A percentile compares a stretch with the other conserved stretches of the same genome.
phyloP scores from a whole-genome alignment of 1,140 invertebrate species.

The Tyrophagus putrescentiae region DNA sequence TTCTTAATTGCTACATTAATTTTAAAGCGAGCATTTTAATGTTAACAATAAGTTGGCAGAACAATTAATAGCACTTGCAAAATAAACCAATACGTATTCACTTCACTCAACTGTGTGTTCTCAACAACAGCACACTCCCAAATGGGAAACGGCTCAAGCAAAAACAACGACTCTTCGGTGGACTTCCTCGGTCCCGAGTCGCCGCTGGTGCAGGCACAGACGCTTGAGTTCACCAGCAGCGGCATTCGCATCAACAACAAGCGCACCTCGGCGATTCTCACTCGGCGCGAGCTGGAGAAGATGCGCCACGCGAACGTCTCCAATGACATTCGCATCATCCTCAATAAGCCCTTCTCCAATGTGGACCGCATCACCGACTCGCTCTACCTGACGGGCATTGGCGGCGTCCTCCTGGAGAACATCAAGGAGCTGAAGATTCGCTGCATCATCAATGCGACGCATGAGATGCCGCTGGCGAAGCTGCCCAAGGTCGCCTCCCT shows the following conservation, averaged over 20 bases:
- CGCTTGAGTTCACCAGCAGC: not conserved
- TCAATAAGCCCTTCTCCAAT: not conserved
- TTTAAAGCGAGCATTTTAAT: too few relatives aligned
- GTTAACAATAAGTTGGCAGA: too few relatives aligned
- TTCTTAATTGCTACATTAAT: too few relatives aligned
- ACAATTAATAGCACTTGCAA: too few relatives aligned
- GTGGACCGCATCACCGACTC: constrained; percentile 18
- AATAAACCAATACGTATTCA: too few relatives aligned
- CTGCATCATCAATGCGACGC: constrained; percentile 13
- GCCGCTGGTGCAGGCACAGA: not conserved
- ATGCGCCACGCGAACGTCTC: not conserved
- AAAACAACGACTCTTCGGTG: too few relatives aligned
- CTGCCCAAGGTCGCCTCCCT: constrained; percentile 9
- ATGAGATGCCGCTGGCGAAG: constrained; percentile 3
- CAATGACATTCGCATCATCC: constrained; percentile 1
- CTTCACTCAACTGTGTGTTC: too few relatives aligned
- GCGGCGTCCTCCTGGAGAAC: constrained; percentile 18
- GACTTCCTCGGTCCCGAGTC: too few relatives aligned
- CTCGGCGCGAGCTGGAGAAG: not conserved
- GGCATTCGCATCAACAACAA: constrained; percentile 1
- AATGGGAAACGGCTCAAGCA: too few relatives aligned
- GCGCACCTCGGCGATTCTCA: not conserved
- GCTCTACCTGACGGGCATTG: constrained; percentile 19
- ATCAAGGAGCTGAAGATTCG: not conserved
- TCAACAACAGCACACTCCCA: too few relatives aligned